These are phyloP conservation scores for Bacillus rossius DNA, from an alignment of 1,140 invertebrate species.

Conservation along the genomic window DNA sequence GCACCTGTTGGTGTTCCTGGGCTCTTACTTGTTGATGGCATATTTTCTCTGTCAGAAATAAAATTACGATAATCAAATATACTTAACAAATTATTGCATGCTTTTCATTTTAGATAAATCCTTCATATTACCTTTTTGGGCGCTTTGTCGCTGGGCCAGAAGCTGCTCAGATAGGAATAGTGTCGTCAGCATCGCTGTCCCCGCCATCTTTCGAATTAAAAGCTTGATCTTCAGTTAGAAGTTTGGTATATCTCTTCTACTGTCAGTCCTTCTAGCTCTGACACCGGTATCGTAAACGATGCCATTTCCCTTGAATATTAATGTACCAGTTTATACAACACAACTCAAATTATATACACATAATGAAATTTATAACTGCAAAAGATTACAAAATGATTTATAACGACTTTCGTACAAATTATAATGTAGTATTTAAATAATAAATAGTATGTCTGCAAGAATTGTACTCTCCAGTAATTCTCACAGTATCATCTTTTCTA, in stretches of 20 bases:
- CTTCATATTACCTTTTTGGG: background rate
- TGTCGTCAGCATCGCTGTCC: constrained; percentile 13
- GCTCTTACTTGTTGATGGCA: background rate
- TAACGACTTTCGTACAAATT: too few species aligned
- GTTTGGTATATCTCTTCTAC: background rate
- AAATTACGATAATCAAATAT: background rate
- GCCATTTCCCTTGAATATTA: too few species aligned
- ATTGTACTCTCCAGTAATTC: too few species aligned
- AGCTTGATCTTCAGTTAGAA: constrained; percentile 7
- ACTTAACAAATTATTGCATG: background rate
- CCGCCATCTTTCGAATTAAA: constrained; percentile 5
- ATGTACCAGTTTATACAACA: too few species aligned
- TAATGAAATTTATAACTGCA: too few species aligned
- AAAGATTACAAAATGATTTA: too few species aligned
- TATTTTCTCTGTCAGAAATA: constrained; percentile 1
- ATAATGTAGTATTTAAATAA: too few species aligned
- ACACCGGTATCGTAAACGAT: too few species aligned
- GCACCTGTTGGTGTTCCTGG: background rate
- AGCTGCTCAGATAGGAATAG: background rate
- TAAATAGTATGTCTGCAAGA: too few species aligned
- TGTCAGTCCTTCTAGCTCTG: too few species aligned
- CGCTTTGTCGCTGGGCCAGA: background rate
- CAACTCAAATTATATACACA: too few species aligned
- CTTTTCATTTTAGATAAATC: background rate
- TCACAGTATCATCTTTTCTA: too few species aligned